Base-by-base conservation (phyloP, 2,797 vertebrate genomes). In the Lophotriccus pileatus region DNA sequence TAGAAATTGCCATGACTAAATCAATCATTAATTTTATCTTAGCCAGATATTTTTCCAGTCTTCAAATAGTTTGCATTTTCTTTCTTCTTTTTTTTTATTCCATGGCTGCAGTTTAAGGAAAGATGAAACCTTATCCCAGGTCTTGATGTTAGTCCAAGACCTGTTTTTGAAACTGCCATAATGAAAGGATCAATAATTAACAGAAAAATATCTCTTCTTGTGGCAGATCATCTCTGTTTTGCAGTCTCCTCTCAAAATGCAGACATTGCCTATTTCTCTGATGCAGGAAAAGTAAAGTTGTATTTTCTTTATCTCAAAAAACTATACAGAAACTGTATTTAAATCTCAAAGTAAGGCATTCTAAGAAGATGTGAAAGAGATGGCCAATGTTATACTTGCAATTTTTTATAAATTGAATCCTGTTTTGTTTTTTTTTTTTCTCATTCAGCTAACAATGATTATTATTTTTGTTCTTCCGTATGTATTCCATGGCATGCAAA, bases 21-120 rank as follows among this genome's bases (percentile, higher is more conserved):
- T 95, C 83, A 88, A 23, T 89, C 32, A 62, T 88, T 94, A 76
- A 67, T 89, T 88, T 93, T 91, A 44, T 93, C 32, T 72, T 78
- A 55, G 23, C 24, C 56, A 80, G 22, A 55, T 53, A 72, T 81
- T 84, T 78, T 74, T 59, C 56, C 56, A 50, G 30, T 55, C 16
- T 39, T 90, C 58, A 62, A 25, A 84, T 32, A 22, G 14, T 82
- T 47, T 69, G 14, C 17, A 1, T 19, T 70, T 53, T 41, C 5
- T 64, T 64, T 49, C 32, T 60, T 73, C 13, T 12, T 4, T 20
- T 53, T 64, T 47, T 50, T 43, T 3, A 5, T 46, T 81, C 5
- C 25, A 41, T 20, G 7, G 16, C 3, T 80, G 27, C 20, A 76
- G 30, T 66, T 1, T 44, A 27, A 27, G 37, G 6, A 74, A 86